Percentiles rank a stretch among this genome's conserved stretches.
Conservation (phyloP, 2,797 vertebrate genomes). For the Acanthornis magna region DNA sequence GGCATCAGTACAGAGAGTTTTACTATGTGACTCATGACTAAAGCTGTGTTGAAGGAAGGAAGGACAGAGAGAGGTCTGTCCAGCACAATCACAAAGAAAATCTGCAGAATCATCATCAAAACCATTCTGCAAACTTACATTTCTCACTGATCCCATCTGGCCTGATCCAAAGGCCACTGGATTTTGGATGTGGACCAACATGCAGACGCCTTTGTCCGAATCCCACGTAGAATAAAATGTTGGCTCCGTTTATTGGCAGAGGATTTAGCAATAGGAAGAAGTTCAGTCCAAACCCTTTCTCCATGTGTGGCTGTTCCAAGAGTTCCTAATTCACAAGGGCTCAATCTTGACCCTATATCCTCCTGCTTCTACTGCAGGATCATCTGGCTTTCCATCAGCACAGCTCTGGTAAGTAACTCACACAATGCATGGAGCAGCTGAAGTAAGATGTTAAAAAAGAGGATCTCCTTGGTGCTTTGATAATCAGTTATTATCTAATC, state of each 20-base stretch:
- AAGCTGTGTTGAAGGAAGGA: constrained; percentile 9
- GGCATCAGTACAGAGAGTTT: background rate
- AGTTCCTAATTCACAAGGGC: constrained; percentile 14
- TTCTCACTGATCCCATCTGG: constrained; percentile 23
- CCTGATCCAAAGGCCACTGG: constrained; percentile 20
- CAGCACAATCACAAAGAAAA: background rate
- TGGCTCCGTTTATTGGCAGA: constrained; percentile 21
- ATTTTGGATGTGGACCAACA: constrained; percentile 36
- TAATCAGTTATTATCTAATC: constrained; percentile 39
- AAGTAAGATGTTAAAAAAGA: background rate
- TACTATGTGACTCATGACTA: background rate
- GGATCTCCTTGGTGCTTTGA: background rate
- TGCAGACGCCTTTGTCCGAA: background rate
- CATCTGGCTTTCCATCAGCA: background rate
- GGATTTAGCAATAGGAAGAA: constrained; percentile 44
- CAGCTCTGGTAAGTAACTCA: background rate
- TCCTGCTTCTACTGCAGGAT: background rate
- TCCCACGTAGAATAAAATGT: background rate
- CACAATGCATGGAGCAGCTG: background rate
- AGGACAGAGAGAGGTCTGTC: constrained; percentile 12
- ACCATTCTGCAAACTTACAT: background rate
- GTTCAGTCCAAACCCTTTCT: constrained; percentile 24
- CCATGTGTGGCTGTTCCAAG: constrained; percentile 18
- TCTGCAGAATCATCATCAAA: constrained; percentile 52
- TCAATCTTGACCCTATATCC: constrained; percentile 7